Evolutionary conservation across 2,797 vertebrate genomes (phyloP), one percentile per base, ranked within the genome.

Genomic region (Sebastes taczanowskii): DNA sequence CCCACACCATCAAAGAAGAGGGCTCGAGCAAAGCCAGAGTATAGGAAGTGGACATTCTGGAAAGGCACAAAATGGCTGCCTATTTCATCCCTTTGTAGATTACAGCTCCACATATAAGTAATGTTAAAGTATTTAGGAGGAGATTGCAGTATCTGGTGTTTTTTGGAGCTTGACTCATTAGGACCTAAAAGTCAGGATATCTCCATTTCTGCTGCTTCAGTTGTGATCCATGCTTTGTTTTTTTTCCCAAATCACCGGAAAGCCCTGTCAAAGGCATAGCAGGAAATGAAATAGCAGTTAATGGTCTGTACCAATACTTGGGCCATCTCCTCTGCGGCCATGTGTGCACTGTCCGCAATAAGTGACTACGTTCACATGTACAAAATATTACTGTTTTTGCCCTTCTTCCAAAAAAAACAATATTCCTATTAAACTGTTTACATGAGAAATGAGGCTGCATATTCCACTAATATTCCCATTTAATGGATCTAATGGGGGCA

Each of bases 1-100:
- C 65, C 58, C 58, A 74, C 62, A 65, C 52, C 69, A 82, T 84
- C 74, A 82, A 71, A 80, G 76, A 49, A 25, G 73, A 52, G 34
- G 63, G 42, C 60, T 72, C 52, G 49, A 30, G 59, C 56, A 49
- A 55, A 53, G 20, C 71, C 29, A 46, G 20, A 30, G 34, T 22
- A 69, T 18, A 23, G 61, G 18, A 71, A 75, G 71, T 75, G 77
- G 71, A 69, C 71, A 66, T 7, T 55, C 18, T 38, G 55, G 11
- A 63, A 49, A 70, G 61, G 56, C 76, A 67, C 62, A 85, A 80
- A 82, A 82, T 81, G 76, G 78, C 73, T 62, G 80, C 73, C 67
- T 52, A 52, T 22, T 68, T 70, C 14, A 59, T 52, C 27, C 63
- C 35, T 62, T 42, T 80, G n/a, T 52, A 61, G 42, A 58, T 38